Base-by-base conservation (phyloP, 2,113 vertebrate genomes). In the Nesospiza acunhae region DNA sequence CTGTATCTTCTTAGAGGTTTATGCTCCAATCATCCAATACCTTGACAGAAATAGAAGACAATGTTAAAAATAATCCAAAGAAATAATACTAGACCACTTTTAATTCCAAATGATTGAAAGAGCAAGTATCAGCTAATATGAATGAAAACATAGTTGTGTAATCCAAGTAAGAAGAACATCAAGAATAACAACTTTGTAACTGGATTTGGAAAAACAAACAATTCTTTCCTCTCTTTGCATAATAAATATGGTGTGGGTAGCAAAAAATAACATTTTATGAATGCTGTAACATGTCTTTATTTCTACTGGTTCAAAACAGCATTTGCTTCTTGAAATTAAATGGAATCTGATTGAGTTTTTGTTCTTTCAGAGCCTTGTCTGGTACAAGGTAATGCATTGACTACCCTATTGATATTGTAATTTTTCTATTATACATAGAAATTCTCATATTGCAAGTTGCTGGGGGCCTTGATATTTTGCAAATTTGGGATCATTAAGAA, bases 401-500 rank as follows among this genome's bases (percentile, higher is more conserved):
- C 76, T 89, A 78, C 42, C 13, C 84, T 84, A 95, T 95, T 97
- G 89, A 90, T 92, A 94, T 94, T 97, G 92, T 97, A 96, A 89
- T 96, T 96, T 97, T 98, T 93, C 82, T 90, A 56, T 50, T 60
- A 89, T 93, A 63, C 21, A 8, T 58, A 84, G 76, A 97, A 93
- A 96, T 96, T 96, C 74, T 96, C 59, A 96, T 95, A 94, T 93
- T 69, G 70, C 88, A 83, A 85, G 53, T 96, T 95, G 12, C 77
- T 90, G 70, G 21, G 66, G 19, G 42, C 49, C 91, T 94, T 93
- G 95, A 50, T 94, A 96, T 96, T 95, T 77, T 92, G 74, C 85
- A 95, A 93, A 96, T 89, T 95, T 80, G 81, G 87, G 70, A 97
- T 97, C 91, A 97, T 97, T 97, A 97, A 82, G 84, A 77, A 91